phyloP scores from a whole-genome alignment of 2,113 vertebrate species.

The Mesitornis unicolor region DNA sequence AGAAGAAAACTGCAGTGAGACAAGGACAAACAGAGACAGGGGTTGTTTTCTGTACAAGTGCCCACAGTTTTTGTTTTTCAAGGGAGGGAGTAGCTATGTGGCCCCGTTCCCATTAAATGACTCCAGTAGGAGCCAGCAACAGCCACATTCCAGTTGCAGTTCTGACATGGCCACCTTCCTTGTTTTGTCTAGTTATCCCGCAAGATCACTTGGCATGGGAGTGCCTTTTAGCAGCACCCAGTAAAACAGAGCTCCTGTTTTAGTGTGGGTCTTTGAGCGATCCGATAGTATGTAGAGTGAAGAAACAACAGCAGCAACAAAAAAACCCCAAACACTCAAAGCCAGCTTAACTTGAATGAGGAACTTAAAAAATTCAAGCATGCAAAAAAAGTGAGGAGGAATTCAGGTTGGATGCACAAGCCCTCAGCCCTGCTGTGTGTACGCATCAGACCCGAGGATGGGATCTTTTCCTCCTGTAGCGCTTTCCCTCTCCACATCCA shows the following conservation, averaged over 20 bases:
- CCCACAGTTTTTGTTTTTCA: conserved; percentile 45
- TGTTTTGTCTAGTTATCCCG: background rate
- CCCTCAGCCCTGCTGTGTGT: rapidly evolving
- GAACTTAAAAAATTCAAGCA: background rate
- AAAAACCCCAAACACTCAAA: background rate
- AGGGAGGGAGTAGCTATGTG: conserved; percentile 37
- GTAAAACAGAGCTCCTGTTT: background rate
- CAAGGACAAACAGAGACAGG: background rate
- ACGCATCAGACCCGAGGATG: background rate
- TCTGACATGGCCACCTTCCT: background rate
- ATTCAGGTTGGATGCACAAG: background rate
- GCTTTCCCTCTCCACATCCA: background rate
- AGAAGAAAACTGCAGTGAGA: background rate
- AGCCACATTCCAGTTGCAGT: conserved; percentile 2
- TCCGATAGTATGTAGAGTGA: rapidly evolving
- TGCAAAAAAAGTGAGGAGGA: background rate
- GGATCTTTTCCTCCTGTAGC: background rate
- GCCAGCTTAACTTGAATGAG: background rate
- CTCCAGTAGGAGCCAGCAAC: conserved; percentile 19
- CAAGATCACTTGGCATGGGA: background rate
- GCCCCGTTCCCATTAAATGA: conserved; percentile 43
- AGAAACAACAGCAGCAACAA: background rate
- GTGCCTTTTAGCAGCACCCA: background rate
- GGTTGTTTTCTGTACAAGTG: conserved; percentile 24
- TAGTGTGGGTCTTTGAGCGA: background rate